phyloP scores from a whole-genome alignment of 2,888 invertebrate genomes.

The Plagodis dolabraria region DNA sequence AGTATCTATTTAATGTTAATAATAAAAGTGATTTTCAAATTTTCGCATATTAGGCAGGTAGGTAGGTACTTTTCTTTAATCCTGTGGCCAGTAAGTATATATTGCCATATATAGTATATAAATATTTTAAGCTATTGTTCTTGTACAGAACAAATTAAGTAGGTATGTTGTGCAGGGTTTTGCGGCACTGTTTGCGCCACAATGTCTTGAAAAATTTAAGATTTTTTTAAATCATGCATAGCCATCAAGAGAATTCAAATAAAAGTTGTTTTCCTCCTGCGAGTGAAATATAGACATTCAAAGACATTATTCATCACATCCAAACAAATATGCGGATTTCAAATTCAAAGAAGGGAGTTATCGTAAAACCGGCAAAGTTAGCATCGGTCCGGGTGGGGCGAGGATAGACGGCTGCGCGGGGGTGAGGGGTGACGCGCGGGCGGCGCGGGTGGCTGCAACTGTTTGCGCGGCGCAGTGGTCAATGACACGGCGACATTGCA shows the following conservation, averaged over 20 bases:
- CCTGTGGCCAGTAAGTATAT: background rate
- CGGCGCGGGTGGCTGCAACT: conserved; percentile 50
- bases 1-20: background rate
- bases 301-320: conserved; percentile 25
- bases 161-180: background rate
- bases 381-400: conserved; percentile 50
- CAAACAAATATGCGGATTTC: conserved; percentile 29
- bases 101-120: too few relatives aligned
- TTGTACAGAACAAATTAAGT: background rate
- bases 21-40: background rate
- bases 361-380: conserved; percentile 47
- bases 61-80: background rate
- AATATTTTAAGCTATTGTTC: background rate
- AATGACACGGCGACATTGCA: conserved; percentile 83
- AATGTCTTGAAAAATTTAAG: too few relatives aligned
- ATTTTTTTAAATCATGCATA: too few relatives aligned
- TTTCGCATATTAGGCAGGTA: background rate
- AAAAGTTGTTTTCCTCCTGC: conserved; percentile 1
- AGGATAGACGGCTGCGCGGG: conserved; percentile 43
- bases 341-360: conserved; percentile 38
- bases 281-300: conserved; percentile 12
- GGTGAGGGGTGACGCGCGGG: conserved; percentile 41
- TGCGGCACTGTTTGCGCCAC: too few relatives aligned
- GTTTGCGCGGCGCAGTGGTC: conserved; percentile 48
- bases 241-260: too few relatives aligned